Evolutionary conservation across 2,888 invertebrate genomes (phyloP), one percentile per base, ranked within the genome.

Genomic region (Diloba caeruleocephala): DNA sequence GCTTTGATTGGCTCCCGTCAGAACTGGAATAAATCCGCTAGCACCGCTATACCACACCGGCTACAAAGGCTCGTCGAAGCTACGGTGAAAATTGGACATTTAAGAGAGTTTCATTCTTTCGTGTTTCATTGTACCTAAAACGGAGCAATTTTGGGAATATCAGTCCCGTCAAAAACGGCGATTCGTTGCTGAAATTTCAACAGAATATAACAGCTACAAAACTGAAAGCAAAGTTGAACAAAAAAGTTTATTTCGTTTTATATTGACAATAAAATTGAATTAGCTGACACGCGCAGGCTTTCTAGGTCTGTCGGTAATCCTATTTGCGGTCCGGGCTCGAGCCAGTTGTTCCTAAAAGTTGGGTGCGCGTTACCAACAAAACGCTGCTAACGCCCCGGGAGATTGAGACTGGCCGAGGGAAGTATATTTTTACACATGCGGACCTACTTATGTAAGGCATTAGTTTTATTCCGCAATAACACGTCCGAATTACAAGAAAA

Each of bases 261-360:
- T 81, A 84, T 84, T 75, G 81, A 84, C 85, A 85, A 81, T 84
- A 80, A 81, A 85, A 87, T 86, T 83, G 85, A 85, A 89, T 89
- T 86, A 87, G 80, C 79, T 62, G 80, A 79, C 82, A 81, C 77
- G 78, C 77, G 77, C 78, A 74, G 83, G 80, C 81, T 81, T 84
- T 81, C 85, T 85, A 83, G 81, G 81, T 84, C 78, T 85, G 83
- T 80, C 76, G 77, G 85, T 88, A 90, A 90, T 90, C 89, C 90
- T 88, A 88, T 90, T 72, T 91, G 90, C 78, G 89, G 89, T 78
- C 74, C 66, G 76, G 80, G 78, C 82, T 80, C 80, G 75, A 78
- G 76, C 82, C 81, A 81, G 82, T 85, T 82, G 82, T 75, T 82
- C 71, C 83, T 78, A 79, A 86, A 90, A 89, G 87, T 90, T 88